These are phyloP conservation scores for Temnopleurus reevesii DNA, from an alignment of 53 echinoderm and acorn worm species.

Conservation along the genomic window DNA sequence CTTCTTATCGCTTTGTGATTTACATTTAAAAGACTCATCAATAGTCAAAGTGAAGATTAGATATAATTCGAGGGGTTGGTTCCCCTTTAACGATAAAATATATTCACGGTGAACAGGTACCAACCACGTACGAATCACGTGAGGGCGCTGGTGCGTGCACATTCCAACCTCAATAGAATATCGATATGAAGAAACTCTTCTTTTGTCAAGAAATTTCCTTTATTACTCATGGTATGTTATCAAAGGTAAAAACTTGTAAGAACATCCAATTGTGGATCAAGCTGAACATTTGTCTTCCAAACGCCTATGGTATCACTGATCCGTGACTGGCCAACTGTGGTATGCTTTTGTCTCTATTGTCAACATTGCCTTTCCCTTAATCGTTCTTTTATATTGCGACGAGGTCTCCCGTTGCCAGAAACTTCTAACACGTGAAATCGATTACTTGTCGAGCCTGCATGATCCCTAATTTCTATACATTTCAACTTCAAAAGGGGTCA, in stretches of 20 bases:
- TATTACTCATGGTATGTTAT: neutral
- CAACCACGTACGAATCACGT: too few species aligned
- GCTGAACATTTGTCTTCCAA: neutral
- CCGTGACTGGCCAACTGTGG: conserved; percentile 9
- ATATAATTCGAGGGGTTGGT: too few species aligned
- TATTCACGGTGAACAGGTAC: too few species aligned
- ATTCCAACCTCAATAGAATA: neutral
- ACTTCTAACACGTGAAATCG: conserved; percentile 5
- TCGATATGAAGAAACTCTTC: neutral
- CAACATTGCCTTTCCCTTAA: conserved; percentile 23
- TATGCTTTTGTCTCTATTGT: conserved; percentile 46
- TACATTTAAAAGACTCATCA: too few species aligned
- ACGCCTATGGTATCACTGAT: conserved; percentile 8
- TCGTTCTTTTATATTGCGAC: conserved; percentile 3
- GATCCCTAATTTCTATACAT: neutral
- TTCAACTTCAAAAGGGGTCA: neutral
- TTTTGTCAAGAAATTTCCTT: neutral
- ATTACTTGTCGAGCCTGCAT: conserved; percentile 7
- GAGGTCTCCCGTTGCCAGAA: neutral
- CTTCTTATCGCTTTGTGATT: too few species aligned
- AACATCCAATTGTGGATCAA: neutral
- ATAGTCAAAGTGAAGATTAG: too few species aligned
- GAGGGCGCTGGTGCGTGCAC: neutral
- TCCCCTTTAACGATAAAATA: too few species aligned
- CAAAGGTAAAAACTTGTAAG: neutral